Evolutionary conservation across 2,797 vertebrate species (phyloP).

Genomic region (Paratrypauchen microcephalus): DNA sequence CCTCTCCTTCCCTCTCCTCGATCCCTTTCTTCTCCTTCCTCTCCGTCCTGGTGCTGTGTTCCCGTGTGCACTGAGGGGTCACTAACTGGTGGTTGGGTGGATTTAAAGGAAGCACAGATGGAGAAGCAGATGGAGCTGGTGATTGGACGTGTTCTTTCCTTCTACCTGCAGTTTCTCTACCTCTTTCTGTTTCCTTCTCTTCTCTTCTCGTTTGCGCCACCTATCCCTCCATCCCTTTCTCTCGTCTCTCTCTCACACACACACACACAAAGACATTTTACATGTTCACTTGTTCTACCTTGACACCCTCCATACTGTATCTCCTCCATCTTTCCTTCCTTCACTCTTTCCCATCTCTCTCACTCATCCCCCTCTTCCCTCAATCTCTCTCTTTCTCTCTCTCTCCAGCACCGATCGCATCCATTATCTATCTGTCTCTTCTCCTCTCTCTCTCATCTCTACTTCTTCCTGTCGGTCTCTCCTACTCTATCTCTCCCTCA

Average conservation of each 20-base stretch:
- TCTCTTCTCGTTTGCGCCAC: conserved; percentile 30
- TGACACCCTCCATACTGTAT: no score
- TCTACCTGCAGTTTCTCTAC: conserved; percentile 77
- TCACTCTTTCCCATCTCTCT: background rate
- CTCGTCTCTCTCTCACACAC: background rate
- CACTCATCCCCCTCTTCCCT: background rate
- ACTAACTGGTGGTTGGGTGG: conserved; percentile 77
- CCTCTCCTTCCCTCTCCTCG: background rate
- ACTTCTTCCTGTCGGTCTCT: background rate
- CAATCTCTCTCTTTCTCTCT: background rate
- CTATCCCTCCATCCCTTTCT: conserved; percentile 5
- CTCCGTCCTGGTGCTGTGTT: conserved; percentile 45
- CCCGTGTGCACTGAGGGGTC: conserved; percentile 70
- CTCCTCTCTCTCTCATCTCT: background rate
- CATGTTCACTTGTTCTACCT: no score
- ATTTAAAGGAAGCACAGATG: conserved; percentile 83
- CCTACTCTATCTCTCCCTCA: background rate
- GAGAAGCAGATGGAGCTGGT: conserved; percentile 82
- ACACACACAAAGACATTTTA: no score
- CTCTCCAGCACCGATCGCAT: background rate
- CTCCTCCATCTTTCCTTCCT: no score
- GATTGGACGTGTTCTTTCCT: conserved; percentile 79
- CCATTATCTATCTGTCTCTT: background rate
- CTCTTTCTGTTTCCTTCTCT: conserved; percentile 40
- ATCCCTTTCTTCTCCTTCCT: background rate